Conservation (phyloP, 2,888 invertebrate genomes). For the Troglohyphantes excavatus region DNA sequence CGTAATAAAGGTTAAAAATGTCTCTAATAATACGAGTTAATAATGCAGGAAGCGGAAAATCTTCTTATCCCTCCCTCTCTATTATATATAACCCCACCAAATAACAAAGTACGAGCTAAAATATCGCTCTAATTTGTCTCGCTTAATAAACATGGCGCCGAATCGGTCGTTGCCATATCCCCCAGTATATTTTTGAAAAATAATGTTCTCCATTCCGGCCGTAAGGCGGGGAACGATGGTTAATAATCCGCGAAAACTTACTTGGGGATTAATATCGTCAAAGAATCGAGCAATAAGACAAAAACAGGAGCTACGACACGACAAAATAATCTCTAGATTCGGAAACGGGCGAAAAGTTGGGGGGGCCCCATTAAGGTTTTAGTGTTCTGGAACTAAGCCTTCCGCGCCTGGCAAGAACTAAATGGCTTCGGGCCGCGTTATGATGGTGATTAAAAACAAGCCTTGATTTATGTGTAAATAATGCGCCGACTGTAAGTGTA, state of each 20-base stretch:
- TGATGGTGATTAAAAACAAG: slow-evolving; percentile 62
- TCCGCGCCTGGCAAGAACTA: slow-evolving; percentile 1
- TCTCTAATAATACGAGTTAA: slow-evolving; percentile 61
- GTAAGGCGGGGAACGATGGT: slow-evolving; percentile 13
- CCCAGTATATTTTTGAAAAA: slow-evolving; percentile 57
- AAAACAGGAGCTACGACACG: slow-evolving; percentile 69
- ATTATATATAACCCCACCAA: slow-evolving; percentile 33
- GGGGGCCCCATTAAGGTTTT: slow-evolving; percentile 51
- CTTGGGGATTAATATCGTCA: slow-evolving; percentile 64
- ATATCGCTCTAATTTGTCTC: slow-evolving; percentile 73
- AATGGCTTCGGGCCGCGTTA: slow-evolving; percentile 52
- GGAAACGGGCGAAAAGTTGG: slow-evolving; percentile 26
- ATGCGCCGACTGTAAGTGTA: slow-evolving; percentile 35
- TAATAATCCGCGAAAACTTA: slow-evolving; percentile 76
- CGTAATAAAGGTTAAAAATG: slow-evolving; percentile 46
- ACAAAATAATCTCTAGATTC: slow-evolving; percentile 51
- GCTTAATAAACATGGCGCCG: slow-evolving; percentile 71
- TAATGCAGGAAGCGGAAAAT: slow-evolving; percentile 38
- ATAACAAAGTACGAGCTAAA: slow-evolving; percentile 50
- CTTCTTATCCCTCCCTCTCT: background rate
- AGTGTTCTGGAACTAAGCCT: slow-evolving; percentile 60
- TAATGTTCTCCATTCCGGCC: slow-evolving; percentile 61
- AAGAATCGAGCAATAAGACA: slow-evolving; percentile 70
- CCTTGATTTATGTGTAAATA: background rate
- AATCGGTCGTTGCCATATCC: slow-evolving; percentile 48